phyloP scores from a whole-genome alignment of 2,888 invertebrate genomes.

The Eupsilia transversa region DNA sequence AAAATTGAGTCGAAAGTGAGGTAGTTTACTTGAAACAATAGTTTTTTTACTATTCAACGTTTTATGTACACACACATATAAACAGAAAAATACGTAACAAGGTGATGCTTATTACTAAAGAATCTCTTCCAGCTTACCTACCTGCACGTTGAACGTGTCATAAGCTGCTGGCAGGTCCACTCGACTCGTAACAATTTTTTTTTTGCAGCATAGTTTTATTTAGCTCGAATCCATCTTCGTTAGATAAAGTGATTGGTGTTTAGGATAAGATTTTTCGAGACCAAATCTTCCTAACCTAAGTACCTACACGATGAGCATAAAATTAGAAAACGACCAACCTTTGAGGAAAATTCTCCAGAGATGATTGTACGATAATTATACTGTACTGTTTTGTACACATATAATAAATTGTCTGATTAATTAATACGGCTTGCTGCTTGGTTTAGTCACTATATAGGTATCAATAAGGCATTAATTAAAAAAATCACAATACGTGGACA shows the following conservation, averaged over 20 bases:
- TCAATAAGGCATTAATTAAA: conserved; percentile 24
- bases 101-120: too few relatives aligned
- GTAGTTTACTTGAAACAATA: neutral
- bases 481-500: conserved; percentile 77
- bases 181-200: neutral
- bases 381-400: conserved; percentile 27
- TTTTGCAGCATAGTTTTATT: neutral
- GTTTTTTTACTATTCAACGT: neutral
- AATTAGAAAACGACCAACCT: neutral
- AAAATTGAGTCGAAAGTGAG: neutral
- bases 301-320: neutral
- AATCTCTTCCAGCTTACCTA: too few relatives aligned
- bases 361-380: conserved; percentile 29
- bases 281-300: neutral
- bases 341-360: conserved; percentile 12
- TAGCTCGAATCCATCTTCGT: neutral
- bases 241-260: neutral
- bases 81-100: too few relatives aligned
- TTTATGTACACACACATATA: too few relatives aligned
- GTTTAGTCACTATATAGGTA: conserved; percentile 34
- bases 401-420: conserved; percentile 28
- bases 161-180: neutral
- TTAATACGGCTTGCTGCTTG: conserved; percentile 11
- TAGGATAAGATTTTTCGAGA: neutral
- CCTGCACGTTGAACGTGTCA: neutral